Percentiles rank a stretch among this genome's conserved stretches.
phyloP scores from a whole-genome alignment of 2,888 invertebrate genomes.

The Melanotus villosus region DNA sequence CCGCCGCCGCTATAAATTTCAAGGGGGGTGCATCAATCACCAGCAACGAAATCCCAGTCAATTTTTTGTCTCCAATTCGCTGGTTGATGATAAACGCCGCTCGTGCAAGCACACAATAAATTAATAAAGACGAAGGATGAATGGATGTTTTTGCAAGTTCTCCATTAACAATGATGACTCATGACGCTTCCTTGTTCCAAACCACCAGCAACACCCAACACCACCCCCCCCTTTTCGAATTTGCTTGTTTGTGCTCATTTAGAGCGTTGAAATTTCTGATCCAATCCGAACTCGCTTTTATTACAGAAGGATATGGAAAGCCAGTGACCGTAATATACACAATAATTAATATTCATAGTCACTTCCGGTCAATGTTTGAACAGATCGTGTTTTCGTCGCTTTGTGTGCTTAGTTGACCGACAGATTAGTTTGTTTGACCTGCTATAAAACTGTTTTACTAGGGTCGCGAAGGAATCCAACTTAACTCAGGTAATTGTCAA shows the following conservation, averaged over 20 bases:
- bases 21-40: conserved; percentile 12
- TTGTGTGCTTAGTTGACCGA: conserved; percentile 22
- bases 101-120: conserved; percentile 24
- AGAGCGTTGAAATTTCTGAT: too few species aligned
- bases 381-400: conserved; percentile 19
- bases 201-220: too few species aligned
- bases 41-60: not conserved
- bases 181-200: not conserved
- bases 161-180: conserved; percentile 26
- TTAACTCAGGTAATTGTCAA: not conserved
- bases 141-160: conserved; percentile 32
- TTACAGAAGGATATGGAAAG: not conserved
- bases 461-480: not conserved
- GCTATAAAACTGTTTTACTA: conserved; percentile 25
- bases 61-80: not conserved
- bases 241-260: not conserved
- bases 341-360: conserved; percentile 35
- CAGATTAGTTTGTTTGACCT: conserved; percentile 31
- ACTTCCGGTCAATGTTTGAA: conserved; percentile 33
- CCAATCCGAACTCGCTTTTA: not conserved
- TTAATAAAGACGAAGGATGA: conserved; percentile 31
- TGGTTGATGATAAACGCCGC: conserved; percentile 20
- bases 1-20: not conserved
- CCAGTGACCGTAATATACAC: conserved; percentile 6
- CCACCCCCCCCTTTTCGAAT: too few species aligned